These are phyloP conservation scores for Drosophila yooni DNA, from an alignment of 2,888 invertebrate genomes.

Conservation along the genomic window DNA sequence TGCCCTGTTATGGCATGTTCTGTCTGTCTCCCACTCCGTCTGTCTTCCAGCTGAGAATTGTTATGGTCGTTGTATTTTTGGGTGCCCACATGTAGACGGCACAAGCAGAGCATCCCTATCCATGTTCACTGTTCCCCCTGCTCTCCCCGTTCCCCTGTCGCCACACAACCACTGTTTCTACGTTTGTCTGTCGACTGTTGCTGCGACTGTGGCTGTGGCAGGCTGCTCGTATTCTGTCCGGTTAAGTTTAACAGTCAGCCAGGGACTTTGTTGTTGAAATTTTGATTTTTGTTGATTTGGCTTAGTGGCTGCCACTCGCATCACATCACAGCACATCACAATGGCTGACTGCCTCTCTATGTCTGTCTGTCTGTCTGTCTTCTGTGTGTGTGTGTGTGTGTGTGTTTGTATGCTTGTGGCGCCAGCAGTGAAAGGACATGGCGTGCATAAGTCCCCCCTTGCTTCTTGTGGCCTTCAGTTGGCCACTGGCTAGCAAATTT, in stretches of 20 bases:
- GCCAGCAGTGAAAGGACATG: conserved; percentile 39
- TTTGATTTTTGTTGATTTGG: conserved; percentile 82
- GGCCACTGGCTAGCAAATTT: conserved; percentile 61
- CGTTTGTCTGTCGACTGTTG: conserved; percentile 5
- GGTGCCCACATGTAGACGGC: conserved; percentile 42
- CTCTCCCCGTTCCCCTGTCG: background rate
- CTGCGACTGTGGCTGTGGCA: conserved; percentile 9
- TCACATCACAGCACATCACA: conserved; percentile 55
- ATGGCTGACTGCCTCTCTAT: conserved; percentile 14
- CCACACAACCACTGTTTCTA: background rate
- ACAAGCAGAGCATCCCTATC: conserved; percentile 4
- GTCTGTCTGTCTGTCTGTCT: conserved; percentile 5
- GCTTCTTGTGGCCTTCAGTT: conserved; percentile 18
- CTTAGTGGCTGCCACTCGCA: conserved; percentile 79
- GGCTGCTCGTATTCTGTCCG: conserved; percentile 55
- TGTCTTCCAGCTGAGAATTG: conserved; percentile 38
- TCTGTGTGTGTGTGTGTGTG: conserved; percentile 1
- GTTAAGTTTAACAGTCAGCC: conserved; percentile 80
- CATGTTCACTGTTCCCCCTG: background rate
- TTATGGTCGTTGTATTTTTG: conserved; percentile 52
- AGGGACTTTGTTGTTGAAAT: conserved; percentile 80
- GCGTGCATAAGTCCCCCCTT: conserved; percentile 12
- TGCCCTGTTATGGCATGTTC: conserved; percentile 61
- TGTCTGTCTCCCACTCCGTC: conserved; percentile 3
- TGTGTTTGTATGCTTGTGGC: conserved; percentile 32